Conservation (phyloP, 2,797 vertebrate species). For the Eleutherodactylus coqui region DNA sequence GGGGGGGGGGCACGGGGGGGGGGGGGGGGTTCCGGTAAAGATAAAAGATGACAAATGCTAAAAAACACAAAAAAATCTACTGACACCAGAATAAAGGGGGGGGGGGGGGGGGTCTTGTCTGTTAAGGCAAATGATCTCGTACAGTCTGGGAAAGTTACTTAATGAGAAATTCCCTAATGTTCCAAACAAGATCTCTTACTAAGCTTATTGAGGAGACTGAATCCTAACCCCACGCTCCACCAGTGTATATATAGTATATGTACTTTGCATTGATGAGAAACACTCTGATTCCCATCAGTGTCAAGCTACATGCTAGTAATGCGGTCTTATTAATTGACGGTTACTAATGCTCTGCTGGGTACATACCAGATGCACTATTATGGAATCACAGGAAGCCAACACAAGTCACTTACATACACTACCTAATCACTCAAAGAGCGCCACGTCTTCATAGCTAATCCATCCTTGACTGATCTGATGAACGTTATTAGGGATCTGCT, state of each 20-base stretch:
- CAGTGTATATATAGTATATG: not conserved
- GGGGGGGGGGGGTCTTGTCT: no score
- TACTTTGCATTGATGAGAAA: constrained; percentile 11
- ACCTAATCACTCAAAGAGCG: constrained; percentile 45
- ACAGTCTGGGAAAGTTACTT: no score
- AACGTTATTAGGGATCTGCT: constrained; percentile 37
- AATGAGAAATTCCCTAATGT: not conserved
- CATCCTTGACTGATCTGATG: constrained; percentile 33
- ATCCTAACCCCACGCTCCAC: not conserved
- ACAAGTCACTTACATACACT: constrained; percentile 25
- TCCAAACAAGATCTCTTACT: not conserved
- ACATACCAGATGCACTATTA: constrained; percentile 41
- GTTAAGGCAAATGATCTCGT: no score
- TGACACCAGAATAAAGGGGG: no score
- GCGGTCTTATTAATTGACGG: constrained; percentile 42
- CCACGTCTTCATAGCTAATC: constrained; percentile 37
- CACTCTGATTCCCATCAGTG: not conserved
- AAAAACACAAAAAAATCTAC: no score
- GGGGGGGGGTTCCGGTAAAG: no score
- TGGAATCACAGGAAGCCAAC: constrained; percentile 39
- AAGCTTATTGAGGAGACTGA: not conserved
- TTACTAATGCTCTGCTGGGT: constrained; percentile 33
- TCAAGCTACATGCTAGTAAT: not conserved
- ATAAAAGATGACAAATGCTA: no score
- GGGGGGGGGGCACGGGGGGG: no score